Conservation (phyloP, 1,140 invertebrate species). For the Nomia melanderi region DNA sequence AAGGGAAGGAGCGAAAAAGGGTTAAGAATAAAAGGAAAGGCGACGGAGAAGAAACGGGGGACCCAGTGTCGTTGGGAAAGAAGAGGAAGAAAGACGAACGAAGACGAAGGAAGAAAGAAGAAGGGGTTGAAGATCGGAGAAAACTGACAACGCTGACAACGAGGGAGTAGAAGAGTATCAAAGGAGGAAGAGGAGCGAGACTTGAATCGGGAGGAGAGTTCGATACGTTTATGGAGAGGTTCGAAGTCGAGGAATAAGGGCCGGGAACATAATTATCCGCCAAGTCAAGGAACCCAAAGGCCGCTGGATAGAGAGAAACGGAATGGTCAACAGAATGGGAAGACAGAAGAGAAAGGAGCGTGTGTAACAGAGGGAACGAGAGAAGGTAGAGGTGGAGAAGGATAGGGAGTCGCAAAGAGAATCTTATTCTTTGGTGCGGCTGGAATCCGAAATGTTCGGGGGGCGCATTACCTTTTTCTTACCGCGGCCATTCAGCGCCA, state of each 20-base stretch:
- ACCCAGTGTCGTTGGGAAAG: background rate
- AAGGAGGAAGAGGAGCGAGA: background rate
- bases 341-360: background rate
- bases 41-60: background rate
- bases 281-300: constrained; percentile 55
- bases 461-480: constrained; percentile 67
- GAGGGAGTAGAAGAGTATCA: constrained; percentile 32
- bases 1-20: constrained; percentile 26
- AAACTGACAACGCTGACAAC: constrained; percentile 24
- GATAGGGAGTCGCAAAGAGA: constrained; percentile 23
- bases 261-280: constrained; percentile 61
- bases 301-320: constrained; percentile 24
- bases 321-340: background rate
- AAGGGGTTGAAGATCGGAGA: constrained; percentile 12
- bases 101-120: no score
- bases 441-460: constrained; percentile 65
- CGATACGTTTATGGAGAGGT: constrained; percentile 58
- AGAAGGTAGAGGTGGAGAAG: background rate
- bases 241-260: constrained; percentile 56
- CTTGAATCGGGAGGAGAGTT: constrained; percentile 40
- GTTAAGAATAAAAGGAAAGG: constrained; percentile 16
- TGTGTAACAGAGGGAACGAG: constrained; percentile 11
- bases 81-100: background rate
- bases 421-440: constrained; percentile 59
- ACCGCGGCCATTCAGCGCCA: constrained; percentile 53